These are phyloP conservation scores for Synergus itoensis DNA, from an alignment of 2,888 invertebrate species.

Conservation along the genomic window DNA sequence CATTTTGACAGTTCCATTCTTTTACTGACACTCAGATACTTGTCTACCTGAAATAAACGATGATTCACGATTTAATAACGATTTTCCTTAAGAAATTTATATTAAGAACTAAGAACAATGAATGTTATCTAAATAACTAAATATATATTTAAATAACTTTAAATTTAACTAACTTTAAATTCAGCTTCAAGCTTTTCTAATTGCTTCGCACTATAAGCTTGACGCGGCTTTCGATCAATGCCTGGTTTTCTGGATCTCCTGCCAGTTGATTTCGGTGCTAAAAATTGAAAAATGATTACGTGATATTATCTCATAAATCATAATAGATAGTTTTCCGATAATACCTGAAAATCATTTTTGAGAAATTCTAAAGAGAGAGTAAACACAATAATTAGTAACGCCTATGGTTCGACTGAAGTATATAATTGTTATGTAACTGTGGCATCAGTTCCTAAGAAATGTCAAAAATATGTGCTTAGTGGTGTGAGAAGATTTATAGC, in stretches of 20 bases:
- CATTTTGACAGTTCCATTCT: constrained; percentile 95
- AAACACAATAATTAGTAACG: not conserved
- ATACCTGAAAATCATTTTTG: not conserved
- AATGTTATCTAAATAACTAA: not conserved
- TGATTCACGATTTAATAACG: not conserved
- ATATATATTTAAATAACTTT: not conserved
- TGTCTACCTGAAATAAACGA: constrained; percentile 84
- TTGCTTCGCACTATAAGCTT: constrained; percentile 97
- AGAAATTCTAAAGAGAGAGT: not conserved
- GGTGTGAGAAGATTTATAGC: constrained; percentile 57
- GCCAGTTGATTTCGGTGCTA: constrained; percentile 89
- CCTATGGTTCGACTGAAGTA: not conserved
- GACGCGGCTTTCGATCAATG: constrained; percentile 95
- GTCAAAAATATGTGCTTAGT: not conserved
- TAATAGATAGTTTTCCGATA: too few species aligned
- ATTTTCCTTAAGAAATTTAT: too few species aligned
- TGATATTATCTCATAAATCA: not conserved
- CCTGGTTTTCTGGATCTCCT: constrained; percentile 92
- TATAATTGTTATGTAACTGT: not conserved
- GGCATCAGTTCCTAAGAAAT: not conserved
- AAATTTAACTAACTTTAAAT: constrained; percentile 84
- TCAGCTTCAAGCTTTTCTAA: constrained; percentile 94
- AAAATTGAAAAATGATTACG: constrained; percentile 61
- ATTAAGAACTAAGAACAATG: not conserved
- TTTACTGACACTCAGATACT: constrained; percentile 97